These are phyloP conservation scores for Thyatira batis DNA, from an alignment of 2,888 invertebrate genomes.

Conservation along the genomic window DNA sequence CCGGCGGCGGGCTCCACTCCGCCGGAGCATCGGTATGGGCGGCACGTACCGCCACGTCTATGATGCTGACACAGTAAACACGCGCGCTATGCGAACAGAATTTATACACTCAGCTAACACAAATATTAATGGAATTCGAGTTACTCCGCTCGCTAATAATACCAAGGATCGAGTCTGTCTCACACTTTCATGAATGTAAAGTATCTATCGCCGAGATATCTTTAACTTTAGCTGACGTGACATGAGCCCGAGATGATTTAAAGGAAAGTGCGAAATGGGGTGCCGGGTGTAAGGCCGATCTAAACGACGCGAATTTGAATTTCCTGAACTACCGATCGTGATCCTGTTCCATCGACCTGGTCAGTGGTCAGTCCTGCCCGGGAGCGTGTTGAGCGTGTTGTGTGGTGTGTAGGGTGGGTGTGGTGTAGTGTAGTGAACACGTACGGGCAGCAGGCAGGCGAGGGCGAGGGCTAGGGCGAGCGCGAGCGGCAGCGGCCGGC, in stretches of 20 bases:
- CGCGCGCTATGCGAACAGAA: neutral
- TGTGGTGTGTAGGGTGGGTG: neutral
- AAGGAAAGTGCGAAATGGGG: neutral
- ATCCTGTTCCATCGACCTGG: too few species aligned
- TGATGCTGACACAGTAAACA: conserved; percentile 5
- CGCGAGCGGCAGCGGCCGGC: conserved; percentile 68
- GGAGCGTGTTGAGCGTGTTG: too few species aligned
- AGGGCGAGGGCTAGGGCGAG: conserved; percentile 65
- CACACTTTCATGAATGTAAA: neutral
- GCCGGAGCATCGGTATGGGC: neutral
- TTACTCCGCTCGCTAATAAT: conserved; percentile 3
- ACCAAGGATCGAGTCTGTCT: neutral
- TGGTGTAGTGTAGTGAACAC: conserved; percentile 27
- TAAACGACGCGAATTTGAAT: neutral
- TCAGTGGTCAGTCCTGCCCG: too few species aligned
- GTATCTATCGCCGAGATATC: neutral
- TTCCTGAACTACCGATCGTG: too few species aligned
- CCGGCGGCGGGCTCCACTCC: neutral
- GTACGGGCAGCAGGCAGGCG: conserved; percentile 70
- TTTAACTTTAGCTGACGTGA: too few species aligned
- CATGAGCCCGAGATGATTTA: too few species aligned
- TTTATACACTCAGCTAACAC: neutral
- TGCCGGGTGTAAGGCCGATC: too few species aligned
- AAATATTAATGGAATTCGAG: conserved; percentile 4
- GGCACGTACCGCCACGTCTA: neutral